Evolutionary conservation across 2,797 vertebrate species (phyloP).

Genomic region (Enteromius fasciolatus): DNA sequence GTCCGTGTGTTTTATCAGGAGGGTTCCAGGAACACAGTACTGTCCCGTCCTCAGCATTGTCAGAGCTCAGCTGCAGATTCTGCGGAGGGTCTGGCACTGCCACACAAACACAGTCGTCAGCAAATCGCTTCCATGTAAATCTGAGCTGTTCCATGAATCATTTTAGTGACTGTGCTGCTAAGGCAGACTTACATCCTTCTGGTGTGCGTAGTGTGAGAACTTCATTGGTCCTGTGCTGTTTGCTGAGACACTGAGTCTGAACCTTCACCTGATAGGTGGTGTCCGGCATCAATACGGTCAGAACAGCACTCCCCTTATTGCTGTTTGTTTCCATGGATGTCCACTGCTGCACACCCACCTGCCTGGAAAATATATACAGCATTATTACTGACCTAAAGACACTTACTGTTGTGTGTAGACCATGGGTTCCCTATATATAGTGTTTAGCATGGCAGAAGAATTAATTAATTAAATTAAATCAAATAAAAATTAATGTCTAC

Average conservation of each 20-base stretch:
- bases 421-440: not conserved
- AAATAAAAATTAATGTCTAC: not conserved
- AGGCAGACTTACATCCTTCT: constrained; percentile 87
- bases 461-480: not conserved
- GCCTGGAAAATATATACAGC: constrained; percentile 68
- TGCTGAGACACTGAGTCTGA: constrained; percentile 91
- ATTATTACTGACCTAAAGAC: constrained; percentile 54
- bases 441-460: not conserved
- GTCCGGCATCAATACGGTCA: constrained; percentile 91
- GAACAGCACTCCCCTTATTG: constrained; percentile 86
- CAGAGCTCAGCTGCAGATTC: constrained; percentile 86
- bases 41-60: constrained; percentile 81
- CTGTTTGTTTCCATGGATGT: constrained; percentile 90
- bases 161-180: not conserved
- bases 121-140: not conserved
- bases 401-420: not conserved
- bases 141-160: not conserved
- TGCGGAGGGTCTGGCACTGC: constrained; percentile 90
- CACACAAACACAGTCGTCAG: constrained; percentile 42
- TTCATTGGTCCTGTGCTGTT: constrained; percentile 89
- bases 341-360: constrained; percentile 87
- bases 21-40: constrained; percentile 84
- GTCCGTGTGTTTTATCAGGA: constrained; percentile 84
- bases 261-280: constrained; percentile 94
- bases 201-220: constrained; percentile 87